These are phyloP conservation scores for Puntigrus tetrazona DNA, from an alignment of 2,113 vertebrate species.

Conservation along the genomic window DNA sequence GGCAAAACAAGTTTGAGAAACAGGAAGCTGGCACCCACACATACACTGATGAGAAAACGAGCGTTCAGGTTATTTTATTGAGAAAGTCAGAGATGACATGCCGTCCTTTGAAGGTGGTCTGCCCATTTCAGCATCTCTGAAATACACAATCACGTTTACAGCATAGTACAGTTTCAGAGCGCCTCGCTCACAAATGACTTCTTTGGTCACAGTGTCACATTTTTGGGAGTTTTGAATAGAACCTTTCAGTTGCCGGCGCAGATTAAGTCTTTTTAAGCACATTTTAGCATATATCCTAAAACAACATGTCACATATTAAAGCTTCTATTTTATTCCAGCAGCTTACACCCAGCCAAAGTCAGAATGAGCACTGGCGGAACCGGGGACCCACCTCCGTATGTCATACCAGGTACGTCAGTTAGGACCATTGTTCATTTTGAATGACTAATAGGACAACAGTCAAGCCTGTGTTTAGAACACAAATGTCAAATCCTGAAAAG, in stretches of 20 bases:
- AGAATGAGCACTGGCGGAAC: conserved; percentile 60
- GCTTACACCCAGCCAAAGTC: conserved; percentile 36
- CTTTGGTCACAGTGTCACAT: not conserved
- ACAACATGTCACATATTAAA: not conserved
- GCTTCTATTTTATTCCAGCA: not conserved
- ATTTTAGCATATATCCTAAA: not conserved
- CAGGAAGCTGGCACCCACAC: not conserved
- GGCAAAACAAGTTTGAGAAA: not conserved
- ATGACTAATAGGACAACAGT: not conserved
- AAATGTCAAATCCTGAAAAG: not conserved
- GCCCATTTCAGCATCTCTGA: not conserved
- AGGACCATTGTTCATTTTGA: not conserved
- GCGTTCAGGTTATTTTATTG: not conserved
- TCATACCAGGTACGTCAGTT: conserved; percentile 60
- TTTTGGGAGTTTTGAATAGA: not conserved
- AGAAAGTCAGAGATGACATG: not conserved
- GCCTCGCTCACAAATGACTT: not conserved
- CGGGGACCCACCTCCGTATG: conserved; percentile 61
- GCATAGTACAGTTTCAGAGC: not conserved
- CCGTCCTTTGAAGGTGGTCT: not conserved
- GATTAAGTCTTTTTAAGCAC: not conserved
- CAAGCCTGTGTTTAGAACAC: not conserved
- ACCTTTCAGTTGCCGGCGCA: not conserved
- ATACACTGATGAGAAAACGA: not conserved
- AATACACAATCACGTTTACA: not conserved